These are phyloP conservation scores for Aricia artaxerxes DNA, from an alignment of 2,888 invertebrate genomes.

Conservation along the genomic window DNA sequence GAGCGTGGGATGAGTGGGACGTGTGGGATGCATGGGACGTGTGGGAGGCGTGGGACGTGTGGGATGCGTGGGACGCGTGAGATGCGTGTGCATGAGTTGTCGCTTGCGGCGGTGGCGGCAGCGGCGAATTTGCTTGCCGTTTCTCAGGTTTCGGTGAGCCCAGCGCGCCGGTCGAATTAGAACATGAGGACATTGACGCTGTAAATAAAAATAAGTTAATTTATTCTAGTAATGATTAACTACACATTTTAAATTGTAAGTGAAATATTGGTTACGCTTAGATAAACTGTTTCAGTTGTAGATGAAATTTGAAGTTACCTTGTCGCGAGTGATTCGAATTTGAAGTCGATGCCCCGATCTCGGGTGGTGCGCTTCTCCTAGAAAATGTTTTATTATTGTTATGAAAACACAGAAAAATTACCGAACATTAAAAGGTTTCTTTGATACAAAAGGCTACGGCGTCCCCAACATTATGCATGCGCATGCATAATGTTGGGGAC, in stretches of 20 bases:
- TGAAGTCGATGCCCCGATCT: constrained; percentile 61
- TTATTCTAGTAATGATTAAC: neutral
- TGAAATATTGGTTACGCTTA: neutral
- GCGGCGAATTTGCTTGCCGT: constrained; percentile 92
- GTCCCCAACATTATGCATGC: no score
- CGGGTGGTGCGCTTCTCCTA: constrained; percentile 70
- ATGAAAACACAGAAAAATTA: neutral
- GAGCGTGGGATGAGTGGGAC: constrained; percentile 38
- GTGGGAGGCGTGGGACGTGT: constrained; percentile 74
- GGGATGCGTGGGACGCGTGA: constrained; percentile 56
- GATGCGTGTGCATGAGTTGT: constrained; percentile 32
- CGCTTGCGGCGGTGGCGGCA: constrained; percentile 84
- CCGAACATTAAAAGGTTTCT: neutral
- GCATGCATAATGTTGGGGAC: no score
- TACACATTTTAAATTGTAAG: neutral
- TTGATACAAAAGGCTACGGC: no score
- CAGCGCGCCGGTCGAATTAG: constrained; percentile 86
- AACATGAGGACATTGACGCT: constrained; percentile 87
- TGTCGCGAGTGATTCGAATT: constrained; percentile 72
- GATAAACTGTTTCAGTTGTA: neutral
- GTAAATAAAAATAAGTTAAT: constrained; percentile 24
- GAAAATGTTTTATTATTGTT: constrained; percentile 36
- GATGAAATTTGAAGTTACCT: constrained; percentile 53
- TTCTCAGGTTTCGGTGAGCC: constrained; percentile 94
- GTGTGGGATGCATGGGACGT: constrained; percentile 35